Evolutionary conservation across 2,888 invertebrate species (phyloP).

Genomic region (Gnatocerus cornutus): DNA sequence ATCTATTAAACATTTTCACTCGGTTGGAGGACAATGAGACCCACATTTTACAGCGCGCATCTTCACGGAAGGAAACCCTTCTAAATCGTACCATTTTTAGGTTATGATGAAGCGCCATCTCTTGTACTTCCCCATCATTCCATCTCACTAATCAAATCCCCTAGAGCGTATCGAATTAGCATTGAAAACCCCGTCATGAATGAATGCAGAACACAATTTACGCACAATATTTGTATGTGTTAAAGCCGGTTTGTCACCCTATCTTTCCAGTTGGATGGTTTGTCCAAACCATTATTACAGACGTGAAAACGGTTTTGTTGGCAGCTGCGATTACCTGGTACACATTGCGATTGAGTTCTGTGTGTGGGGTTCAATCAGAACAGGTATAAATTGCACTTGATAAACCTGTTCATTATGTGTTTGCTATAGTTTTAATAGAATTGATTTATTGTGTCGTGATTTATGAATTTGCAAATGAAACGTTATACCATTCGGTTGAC

Average conservation of each 20-base stretch:
- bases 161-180: neutral
- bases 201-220: neutral
- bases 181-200: neutral
- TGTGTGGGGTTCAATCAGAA: slow-evolving; percentile 29
- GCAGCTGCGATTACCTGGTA: slow-evolving; percentile 49
- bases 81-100: neutral
- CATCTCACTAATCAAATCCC: slow-evolving; percentile 2
- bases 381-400: slow-evolving; percentile 44
- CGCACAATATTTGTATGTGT: slow-evolving; percentile 47
- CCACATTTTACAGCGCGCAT: slow-evolving; percentile 50
- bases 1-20: slow-evolving; percentile 56
- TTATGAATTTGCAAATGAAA: slow-evolving; percentile 52
- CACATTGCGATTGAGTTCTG: slow-evolving; percentile 12
- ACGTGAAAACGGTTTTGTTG: slow-evolving; percentile 45
- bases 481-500: slow-evolving; percentile 32
- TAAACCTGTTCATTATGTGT: slow-evolving; percentile 51
- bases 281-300: slow-evolving; percentile 40
- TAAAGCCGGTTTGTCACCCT: slow-evolving; percentile 45
- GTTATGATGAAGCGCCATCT: no score
- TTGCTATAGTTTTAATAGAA: slow-evolving; percentile 52
- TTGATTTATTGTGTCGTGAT: slow-evolving; percentile 50
- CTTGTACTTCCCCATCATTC: neutral
- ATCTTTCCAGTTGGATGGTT: slow-evolving; percentile 44
- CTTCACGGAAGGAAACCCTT: slow-evolving; percentile 46
- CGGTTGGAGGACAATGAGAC: slow-evolving; percentile 53